Percentiles rank a stretch among this genome's conserved stretches.
These are phyloP conservation scores for Haliclona indistincta DNA, from an alignment of 37 sponge, comb jelly and placozoan genomes.

Conservation along the genomic window DNA sequence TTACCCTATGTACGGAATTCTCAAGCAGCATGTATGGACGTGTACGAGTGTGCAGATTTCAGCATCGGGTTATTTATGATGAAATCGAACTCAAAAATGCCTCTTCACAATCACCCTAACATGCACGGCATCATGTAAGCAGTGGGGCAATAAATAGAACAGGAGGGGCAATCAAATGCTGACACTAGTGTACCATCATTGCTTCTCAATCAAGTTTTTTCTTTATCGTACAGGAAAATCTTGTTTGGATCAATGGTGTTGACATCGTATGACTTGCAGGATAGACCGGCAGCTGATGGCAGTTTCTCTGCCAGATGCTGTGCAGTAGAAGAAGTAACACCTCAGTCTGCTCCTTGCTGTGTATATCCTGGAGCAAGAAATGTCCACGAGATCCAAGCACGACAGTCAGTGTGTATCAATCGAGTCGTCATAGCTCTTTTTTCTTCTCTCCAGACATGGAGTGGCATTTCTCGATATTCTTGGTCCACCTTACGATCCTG, in stretches of 20 bases:
- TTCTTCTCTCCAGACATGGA: slow-evolving; percentile 43
- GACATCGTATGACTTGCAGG: slow-evolving; percentile 50
- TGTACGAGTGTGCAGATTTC: slow-evolving; percentile 53
- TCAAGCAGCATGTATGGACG: slow-evolving; percentile 65
- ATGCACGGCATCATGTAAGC: slow-evolving; percentile 78
- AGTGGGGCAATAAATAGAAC: background rate
- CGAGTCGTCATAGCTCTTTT: background rate
- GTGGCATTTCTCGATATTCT: slow-evolving; percentile 80
- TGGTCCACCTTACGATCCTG: slow-evolving; percentile 69
- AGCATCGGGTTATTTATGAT: slow-evolving; percentile 66
- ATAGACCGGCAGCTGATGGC: too few relatives aligned
- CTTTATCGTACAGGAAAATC: slow-evolving; percentile 48
- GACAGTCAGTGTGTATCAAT: slow-evolving; percentile 16
- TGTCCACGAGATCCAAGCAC: slow-evolving; percentile 58
- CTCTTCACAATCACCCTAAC: slow-evolving; percentile 76
- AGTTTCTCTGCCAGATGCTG: background rate
- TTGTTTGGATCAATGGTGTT: slow-evolving; percentile 56
- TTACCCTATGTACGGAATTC: slow-evolving; percentile 26
- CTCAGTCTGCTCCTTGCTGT: slow-evolving; percentile 34
- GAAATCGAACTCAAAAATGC: slow-evolving; percentile 54
- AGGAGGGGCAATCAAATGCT: background rate
- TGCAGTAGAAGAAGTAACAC: slow-evolving; percentile 3
- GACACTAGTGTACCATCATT: background rate
- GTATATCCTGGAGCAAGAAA: slow-evolving; percentile 45
- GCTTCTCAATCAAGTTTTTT: background rate